Evolutionary conservation across 2,113 vertebrate species (phyloP).

Genomic region (Mus spicilegus): DNA sequence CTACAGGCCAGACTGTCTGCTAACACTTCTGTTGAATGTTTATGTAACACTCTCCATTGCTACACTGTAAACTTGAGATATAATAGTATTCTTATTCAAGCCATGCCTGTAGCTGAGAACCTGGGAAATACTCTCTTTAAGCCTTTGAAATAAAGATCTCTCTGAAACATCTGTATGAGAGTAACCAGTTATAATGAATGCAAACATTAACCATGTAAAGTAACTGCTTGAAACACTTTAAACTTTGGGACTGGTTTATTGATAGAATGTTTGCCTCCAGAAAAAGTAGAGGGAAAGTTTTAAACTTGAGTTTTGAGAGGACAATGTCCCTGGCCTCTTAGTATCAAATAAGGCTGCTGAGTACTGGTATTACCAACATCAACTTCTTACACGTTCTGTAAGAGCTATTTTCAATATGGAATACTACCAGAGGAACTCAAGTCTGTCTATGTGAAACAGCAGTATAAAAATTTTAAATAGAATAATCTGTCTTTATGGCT

Average conservation of each 20-base stretch:
- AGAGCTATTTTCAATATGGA: not conserved
- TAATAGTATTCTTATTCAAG: not conserved
- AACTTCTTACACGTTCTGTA: not conserved
- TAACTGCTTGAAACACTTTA: constrained; percentile 8
- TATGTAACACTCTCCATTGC: not conserved
- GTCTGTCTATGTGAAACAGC: not conserved
- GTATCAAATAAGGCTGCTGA: not conserved
- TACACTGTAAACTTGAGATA: not conserved
- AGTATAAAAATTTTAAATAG: not conserved
- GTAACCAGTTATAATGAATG: not conserved
- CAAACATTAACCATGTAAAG: constrained; percentile 3
- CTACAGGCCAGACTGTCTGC: not conserved
- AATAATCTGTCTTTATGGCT: not conserved
- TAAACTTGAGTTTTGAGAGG: not conserved
- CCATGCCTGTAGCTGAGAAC: not conserved
- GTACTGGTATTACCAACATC: not conserved
- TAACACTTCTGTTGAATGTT: not conserved
- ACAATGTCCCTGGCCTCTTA: not conserved
- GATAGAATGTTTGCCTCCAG: not conserved
- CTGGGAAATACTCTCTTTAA: constrained; percentile 18
- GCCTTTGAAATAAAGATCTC: not conserved
- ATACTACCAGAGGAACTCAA: not conserved
- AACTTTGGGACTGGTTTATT: not conserved
- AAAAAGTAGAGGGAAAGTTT: not conserved
- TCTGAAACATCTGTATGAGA: not conserved